These are phyloP conservation scores for Heteromyza rotundicornis DNA, from an alignment of 2,888 invertebrate species.

Conservation along the genomic window DNA sequence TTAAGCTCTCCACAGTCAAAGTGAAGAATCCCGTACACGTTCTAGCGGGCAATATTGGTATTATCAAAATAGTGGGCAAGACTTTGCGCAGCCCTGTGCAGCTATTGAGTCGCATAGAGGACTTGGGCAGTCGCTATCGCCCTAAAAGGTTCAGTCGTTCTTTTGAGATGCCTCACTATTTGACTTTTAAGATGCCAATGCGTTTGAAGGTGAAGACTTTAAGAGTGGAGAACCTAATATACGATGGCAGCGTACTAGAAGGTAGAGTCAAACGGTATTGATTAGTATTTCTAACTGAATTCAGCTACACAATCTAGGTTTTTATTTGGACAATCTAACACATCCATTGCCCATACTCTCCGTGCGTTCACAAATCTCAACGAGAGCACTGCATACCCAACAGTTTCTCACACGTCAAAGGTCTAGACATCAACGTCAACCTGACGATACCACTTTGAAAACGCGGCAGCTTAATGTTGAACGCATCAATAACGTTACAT, in stretches of 20 bases:
- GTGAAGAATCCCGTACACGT: constrained; percentile 28
- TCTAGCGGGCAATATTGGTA: constrained; percentile 35
- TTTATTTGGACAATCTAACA: constrained; percentile 31
- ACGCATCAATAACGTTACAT: constrained; percentile 46
- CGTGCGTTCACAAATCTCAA: constrained; percentile 35
- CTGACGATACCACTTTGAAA: constrained; percentile 20
- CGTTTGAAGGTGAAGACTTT: constrained; percentile 39
- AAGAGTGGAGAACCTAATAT: constrained; percentile 49
- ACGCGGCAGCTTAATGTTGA: constrained; percentile 34
- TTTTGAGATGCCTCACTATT: constrained; percentile 29
- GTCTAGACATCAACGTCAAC: constrained; percentile 18
- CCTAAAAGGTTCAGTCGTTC: constrained; percentile 33
- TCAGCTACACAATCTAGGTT: constrained; percentile 30
- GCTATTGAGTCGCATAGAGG: constrained; percentile 37
- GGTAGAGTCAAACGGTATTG: constrained; percentile 37
- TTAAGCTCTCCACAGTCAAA: constrained; percentile 15
- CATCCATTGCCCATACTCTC: constrained; percentile 31
- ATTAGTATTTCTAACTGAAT: background rate
- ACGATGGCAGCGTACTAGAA: constrained; percentile 42
- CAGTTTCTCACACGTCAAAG: constrained; percentile 39
- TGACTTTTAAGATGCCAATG: constrained; percentile 12
- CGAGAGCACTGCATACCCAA: constrained; percentile 38
- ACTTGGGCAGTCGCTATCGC: constrained; percentile 32
- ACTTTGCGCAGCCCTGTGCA: constrained; percentile 47
- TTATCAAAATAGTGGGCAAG: constrained; percentile 35